These are phyloP conservation scores for Actenoides hombroni DNA, from an alignment of 2,113 vertebrate species.

Conservation along the genomic window DNA sequence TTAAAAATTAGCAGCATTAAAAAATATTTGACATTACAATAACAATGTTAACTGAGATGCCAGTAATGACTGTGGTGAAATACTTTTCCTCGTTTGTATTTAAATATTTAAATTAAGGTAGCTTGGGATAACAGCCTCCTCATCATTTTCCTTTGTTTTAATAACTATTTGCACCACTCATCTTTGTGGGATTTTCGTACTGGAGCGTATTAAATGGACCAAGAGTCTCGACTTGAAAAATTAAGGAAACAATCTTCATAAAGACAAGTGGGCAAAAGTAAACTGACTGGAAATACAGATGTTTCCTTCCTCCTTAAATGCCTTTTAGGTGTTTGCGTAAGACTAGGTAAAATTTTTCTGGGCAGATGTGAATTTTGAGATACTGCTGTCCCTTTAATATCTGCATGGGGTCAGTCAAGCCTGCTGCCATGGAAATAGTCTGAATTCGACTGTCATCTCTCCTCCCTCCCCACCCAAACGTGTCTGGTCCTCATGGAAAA, in stretches of 20 bases:
- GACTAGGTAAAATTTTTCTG: not conserved
- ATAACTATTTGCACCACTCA: not conserved
- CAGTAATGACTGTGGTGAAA: not conserved
- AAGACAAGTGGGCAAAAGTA: not conserved
- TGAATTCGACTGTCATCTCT: not conserved
- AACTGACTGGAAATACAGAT: not conserved
- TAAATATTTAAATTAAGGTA: not conserved
- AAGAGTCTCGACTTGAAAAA: not conserved
- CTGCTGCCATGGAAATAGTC: not conserved
- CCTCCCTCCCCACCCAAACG: not conserved
- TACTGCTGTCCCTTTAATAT: not conserved
- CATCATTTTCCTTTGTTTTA: not conserved
- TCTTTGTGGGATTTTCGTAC: not conserved
- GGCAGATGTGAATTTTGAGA: not conserved
- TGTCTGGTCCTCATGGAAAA: slow-evolving; percentile 24
- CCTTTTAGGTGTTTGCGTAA: not conserved
- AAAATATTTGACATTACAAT: not conserved
- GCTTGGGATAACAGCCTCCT: not conserved
- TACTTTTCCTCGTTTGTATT: not conserved
- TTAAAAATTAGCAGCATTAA: not conserved
- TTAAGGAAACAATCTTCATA: not conserved
- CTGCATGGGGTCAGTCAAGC: not conserved
- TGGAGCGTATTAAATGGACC: not conserved
- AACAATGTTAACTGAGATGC: not conserved
- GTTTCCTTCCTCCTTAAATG: not conserved